A percentile compares a stretch with the other conserved stretches of the same genome.
Conservation (phyloP, 2,113 vertebrate species). For the Labeo catla region DNA sequence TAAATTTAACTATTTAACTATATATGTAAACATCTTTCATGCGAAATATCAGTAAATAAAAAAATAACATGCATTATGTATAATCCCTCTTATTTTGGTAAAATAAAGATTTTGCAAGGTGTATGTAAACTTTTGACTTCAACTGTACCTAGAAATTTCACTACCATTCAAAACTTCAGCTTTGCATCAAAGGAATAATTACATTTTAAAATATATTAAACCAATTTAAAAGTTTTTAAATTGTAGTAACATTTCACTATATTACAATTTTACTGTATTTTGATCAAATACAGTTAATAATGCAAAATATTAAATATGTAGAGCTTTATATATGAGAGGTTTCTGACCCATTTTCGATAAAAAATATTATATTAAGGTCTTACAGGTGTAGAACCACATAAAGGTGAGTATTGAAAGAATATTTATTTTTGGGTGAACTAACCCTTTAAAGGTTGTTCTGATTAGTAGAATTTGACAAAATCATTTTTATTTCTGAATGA, state of each 20-base stretch:
- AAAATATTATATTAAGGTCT: background rate
- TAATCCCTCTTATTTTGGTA: no score
- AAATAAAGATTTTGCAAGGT: no score
- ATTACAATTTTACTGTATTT: background rate
- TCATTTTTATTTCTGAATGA: background rate
- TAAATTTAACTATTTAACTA: no score
- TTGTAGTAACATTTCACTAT: background rate
- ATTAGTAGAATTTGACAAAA: background rate
- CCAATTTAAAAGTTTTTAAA: background rate
- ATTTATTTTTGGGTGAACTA: no score
- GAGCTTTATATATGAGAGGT: no score
- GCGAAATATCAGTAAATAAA: no score
- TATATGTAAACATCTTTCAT: no score
- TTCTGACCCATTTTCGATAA: background rate
- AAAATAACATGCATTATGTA: no score
- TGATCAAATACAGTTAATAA: background rate
- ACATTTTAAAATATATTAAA: constrained; percentile 13
- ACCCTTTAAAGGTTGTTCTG: no score
- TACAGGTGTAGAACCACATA: background rate
- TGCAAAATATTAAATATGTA: background rate
- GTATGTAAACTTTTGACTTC: no score
- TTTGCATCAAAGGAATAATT: background rate
- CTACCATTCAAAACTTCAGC: background rate
- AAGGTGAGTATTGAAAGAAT: background rate
- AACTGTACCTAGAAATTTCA: background rate